These are phyloP conservation scores for Haliaeetus leucogaster DNA, from an alignment of 2,113 vertebrate genomes.

Conservation along the genomic window DNA sequence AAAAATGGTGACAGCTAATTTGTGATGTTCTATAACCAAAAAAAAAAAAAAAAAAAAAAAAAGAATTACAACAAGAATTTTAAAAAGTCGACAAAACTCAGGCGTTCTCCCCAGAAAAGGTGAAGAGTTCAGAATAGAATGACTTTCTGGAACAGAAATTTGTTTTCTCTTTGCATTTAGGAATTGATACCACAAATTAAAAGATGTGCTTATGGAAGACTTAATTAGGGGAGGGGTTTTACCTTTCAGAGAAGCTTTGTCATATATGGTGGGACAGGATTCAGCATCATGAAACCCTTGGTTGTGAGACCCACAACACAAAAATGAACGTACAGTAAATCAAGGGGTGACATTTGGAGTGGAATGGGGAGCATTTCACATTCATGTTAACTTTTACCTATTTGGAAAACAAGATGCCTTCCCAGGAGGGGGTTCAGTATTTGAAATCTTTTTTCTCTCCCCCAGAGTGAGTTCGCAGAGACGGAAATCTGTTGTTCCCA, in stretches of 20 bases:
- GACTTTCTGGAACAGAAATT: not conserved
- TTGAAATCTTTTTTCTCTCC: not conserved
- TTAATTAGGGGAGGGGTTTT: not conserved
- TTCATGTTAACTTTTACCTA: accelerated
- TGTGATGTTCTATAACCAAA: not conserved
- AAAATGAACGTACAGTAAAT: not conserved
- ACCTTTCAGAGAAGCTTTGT: not conserved
- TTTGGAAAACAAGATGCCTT: not conserved
- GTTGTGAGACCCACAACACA: not conserved
- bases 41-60: not conserved
- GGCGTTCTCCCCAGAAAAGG: not conserved
- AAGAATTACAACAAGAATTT: not conserved
- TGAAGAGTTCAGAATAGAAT: not conserved
- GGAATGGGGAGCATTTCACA: not conserved
- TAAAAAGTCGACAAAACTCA: not conserved
- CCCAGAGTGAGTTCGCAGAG: not conserved
- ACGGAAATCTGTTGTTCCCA: not conserved
- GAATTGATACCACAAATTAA: not conserved
- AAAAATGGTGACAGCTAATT: constrained; percentile 44
- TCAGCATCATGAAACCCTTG: accelerated
- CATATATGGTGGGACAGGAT: accelerated
- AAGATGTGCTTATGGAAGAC: not conserved
- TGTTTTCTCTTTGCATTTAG: not conserved
- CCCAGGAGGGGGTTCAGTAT: not conserved
- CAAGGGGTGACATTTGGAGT: not conserved